Base-by-base conservation (phyloP, 2,113 vertebrate genomes). In the Eptesicus fuscus region DNA sequence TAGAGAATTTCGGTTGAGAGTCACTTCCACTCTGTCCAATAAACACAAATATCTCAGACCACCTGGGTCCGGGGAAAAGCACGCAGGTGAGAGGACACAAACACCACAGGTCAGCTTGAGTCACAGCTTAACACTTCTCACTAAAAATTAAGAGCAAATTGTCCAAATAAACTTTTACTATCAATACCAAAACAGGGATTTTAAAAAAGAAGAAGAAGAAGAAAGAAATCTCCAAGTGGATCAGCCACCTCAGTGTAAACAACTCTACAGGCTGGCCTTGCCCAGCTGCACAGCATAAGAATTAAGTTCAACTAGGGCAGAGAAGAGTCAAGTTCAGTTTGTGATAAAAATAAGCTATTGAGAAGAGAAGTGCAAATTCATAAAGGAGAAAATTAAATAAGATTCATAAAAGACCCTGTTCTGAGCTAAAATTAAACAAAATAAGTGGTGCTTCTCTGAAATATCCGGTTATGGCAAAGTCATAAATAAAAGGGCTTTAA, bases 1-100 rank as follows among this genome's bases (percentile, higher is more conserved):
- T 86, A 93, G 89, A 89, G 56, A 93, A 42, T 88, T 96, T 84
- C 87, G 95, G 42, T 56, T 79, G 87, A 92, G 95, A 96, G 37
- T 59, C 94, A 65, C 16, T 95, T 74, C n/a, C 5, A 79, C 88
- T 85, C 90, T 93, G 78, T 79, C 96, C 96, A 67, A 56, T 83
- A 92, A 93, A 82, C 17, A 90, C 67, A 92, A 82, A 47, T 56
- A 94, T n/a, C 61, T 82, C 44, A 71, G 30, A 61, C 28, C 35
- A 88, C 35, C 20, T 77, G 28, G 49, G 25, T 84, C 11, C 11
- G 6, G 6, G 23, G 28, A 3, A 1, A 84, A 77, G 65, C 35
- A 80, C 4, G 2, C 3, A 83, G 49, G 37, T 70, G 40, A 70
- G 23, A 93, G 84, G 59, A 82, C 35, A 95, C 65, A 69, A 83